Percentiles rank a stretch among this genome's conserved stretches.
Evolutionary conservation across 1,140 invertebrate species (phyloP).

Genomic region (Drosophila gunungcola): DNA sequence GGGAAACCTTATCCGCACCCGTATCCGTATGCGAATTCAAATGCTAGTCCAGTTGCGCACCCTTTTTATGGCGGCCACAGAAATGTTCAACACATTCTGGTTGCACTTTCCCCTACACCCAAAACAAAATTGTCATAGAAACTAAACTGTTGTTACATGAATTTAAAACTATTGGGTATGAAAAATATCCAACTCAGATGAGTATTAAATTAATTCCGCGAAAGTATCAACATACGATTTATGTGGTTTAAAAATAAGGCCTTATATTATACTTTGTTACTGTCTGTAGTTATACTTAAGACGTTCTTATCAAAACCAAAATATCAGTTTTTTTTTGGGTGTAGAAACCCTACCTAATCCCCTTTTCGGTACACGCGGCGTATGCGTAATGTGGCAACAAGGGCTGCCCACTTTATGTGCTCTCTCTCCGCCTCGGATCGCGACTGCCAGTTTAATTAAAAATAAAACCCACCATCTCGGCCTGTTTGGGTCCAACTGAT

Average conservation of each 20-base stretch:
- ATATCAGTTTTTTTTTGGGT: too few relatives aligned
- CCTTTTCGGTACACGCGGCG: conserved; percentile 25
- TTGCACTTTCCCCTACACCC: conserved; percentile 34
- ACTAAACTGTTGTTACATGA: too few relatives aligned
- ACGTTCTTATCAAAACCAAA: too few relatives aligned
- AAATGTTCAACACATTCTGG: conserved; percentile 73
- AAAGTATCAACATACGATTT: too few relatives aligned
- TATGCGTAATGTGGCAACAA: conserved; percentile 67
- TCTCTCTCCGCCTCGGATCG: conserved; percentile 16
- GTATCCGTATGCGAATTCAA: not conserved
- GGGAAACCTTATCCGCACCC: not conserved
- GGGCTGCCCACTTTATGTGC: conserved; percentile 60
- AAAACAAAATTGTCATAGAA: too few relatives aligned
- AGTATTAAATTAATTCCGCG: too few relatives aligned
- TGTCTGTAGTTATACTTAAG: too few relatives aligned
- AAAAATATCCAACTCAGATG: too few relatives aligned
- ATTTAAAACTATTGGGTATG: too few relatives aligned
- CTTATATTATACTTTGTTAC: too few relatives aligned
- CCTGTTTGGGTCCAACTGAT: conserved; percentile 47
- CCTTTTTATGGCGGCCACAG: conserved; percentile 72
- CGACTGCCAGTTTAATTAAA: conserved; percentile 70
- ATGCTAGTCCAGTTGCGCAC: conserved; percentile 41
- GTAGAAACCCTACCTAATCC: not conserved
- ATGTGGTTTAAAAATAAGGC: too few relatives aligned
- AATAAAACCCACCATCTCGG: conserved; percentile 62